Base-by-base conservation (phyloP, 2,888 invertebrate species). In the Macrosoma leucophasiata region DNA sequence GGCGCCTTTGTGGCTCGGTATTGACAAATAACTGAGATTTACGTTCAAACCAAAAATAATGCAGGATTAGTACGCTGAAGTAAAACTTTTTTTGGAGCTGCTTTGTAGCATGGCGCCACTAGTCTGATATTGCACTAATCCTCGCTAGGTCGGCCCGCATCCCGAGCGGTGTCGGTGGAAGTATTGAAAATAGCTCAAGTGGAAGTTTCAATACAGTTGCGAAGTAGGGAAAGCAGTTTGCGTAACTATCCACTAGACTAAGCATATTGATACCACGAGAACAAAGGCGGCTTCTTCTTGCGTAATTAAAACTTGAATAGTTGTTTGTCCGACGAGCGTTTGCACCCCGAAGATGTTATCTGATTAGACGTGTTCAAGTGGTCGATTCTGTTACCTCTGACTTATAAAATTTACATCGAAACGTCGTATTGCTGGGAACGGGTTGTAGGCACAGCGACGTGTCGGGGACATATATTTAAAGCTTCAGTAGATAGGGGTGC, bases 401-500 rank as follows among this genome's bases (percentile, higher is more conserved):
- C 58, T 63, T 64, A 65, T 53, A 65, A 60, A 58, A 63, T 58
- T 53, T 46, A 54, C 54, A 61, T 58, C 45, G 52, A 48, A 52
- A 54, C 53, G 58, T 58, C 52, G 59, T 61, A 48, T 51, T 48
- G 35, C 26, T 33, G 36, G 36, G 58, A 73, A 65, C 69, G 72
- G 72, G 75, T 77, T 73, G 74, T 77, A 78, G 75, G 78, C 70
- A 68, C 66, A 66, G 70, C 67, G 72, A 74, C 68, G 74, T 72
- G 76, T 71, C 70, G 73, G 76, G 71, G 78, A 82, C 81, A 82
- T 84, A 84, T 84, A 84, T 84, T 82, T 77, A 82, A 81, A 81
- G 68, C 79, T 75, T 75, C 81, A 74, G 81, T 78, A 84, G 84
- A 84, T 84, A 84, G 84, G 82, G 82, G 82, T 82, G 82, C 82